These are phyloP conservation scores for Amiota minor DNA, from an alignment of 2,888 invertebrate genomes.

Conservation along the genomic window DNA sequence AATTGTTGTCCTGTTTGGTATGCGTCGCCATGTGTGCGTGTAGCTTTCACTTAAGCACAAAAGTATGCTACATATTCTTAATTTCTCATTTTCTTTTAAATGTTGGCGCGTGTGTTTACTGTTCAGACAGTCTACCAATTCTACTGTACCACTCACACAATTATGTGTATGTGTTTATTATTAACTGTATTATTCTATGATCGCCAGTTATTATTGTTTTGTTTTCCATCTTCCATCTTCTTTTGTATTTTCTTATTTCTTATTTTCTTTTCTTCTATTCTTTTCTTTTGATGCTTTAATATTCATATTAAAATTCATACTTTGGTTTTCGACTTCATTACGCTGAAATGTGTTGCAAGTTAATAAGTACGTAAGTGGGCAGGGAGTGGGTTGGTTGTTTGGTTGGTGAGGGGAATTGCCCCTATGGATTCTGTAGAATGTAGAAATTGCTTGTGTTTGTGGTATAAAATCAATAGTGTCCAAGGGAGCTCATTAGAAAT, in stretches of 20 bases:
- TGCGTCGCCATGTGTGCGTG: slow-evolving; percentile 33
- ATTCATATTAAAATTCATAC: slow-evolving; percentile 40
- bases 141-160: slow-evolving; percentile 46
- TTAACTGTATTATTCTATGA: slow-evolving; percentile 55
- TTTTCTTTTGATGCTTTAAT: slow-evolving; percentile 30
- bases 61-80: slow-evolving; percentile 52
- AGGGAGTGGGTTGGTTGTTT: background rate
- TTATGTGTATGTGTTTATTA: slow-evolving; percentile 46
- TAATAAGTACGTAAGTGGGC: background rate
- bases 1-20: slow-evolving; percentile 38
- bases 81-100: slow-evolving; percentile 24
- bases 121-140: background rate
- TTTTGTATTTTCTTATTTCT: too few species aligned
- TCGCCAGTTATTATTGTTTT: slow-evolving; percentile 45
- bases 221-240: slow-evolving; percentile 48
- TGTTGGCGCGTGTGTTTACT: background rate
- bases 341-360: background rate
- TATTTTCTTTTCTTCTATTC: slow-evolving; percentile 31
- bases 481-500: slow-evolving; percentile 55
- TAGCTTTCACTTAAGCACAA: slow-evolving; percentile 20
- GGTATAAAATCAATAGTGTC: slow-evolving; percentile 4
- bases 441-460: too few species aligned
- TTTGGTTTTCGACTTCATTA: slow-evolving; percentile 26
- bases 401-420: background rate
- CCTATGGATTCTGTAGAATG: too few species aligned